These are phyloP conservation scores for Anas bahamensis DNA, from an alignment of 2,797 vertebrate species.

Conservation along the genomic window DNA sequence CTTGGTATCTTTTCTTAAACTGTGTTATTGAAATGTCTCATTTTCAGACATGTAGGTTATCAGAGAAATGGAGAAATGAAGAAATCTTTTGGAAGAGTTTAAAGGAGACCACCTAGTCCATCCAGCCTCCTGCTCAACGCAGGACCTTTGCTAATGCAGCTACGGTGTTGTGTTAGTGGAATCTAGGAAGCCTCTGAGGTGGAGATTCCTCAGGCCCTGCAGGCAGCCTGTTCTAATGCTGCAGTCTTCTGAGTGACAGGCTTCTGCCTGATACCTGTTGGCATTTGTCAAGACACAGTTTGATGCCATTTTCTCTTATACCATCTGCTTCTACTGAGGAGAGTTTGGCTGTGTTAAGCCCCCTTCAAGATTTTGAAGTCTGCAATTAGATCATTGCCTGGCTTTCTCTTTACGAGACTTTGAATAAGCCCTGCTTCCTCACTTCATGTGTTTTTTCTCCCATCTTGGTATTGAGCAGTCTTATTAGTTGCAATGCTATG, in stretches of 20 bases:
- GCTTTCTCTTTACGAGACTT: not conserved
- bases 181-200: not conserved
- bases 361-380: not conserved
- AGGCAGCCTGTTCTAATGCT: not conserved
- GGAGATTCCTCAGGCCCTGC: not conserved
- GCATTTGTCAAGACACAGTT: not conserved
- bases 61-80: not conserved
- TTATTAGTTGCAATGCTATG: not conserved
- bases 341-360: not conserved
- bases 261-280: not conserved
- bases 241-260: not conserved
- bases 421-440: not conserved
- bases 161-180: not conserved
- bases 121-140: fast-evolving
- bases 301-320: not conserved
- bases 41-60: not conserved
- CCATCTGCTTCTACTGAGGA: not conserved
- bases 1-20: not conserved
- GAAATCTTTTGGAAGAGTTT: not conserved
- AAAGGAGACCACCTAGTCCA: not conserved
- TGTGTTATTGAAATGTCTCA: not conserved
- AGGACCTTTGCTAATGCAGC: not conserved
- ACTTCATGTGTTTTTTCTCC: not conserved
- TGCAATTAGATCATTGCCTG: not conserved
- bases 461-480: not conserved